Percentiles rank a stretch among this genome's conserved stretches.
These are phyloP conservation scores for Plebejus anna DNA, from an alignment of 2,888 invertebrate genomes.

Conservation along the genomic window DNA sequence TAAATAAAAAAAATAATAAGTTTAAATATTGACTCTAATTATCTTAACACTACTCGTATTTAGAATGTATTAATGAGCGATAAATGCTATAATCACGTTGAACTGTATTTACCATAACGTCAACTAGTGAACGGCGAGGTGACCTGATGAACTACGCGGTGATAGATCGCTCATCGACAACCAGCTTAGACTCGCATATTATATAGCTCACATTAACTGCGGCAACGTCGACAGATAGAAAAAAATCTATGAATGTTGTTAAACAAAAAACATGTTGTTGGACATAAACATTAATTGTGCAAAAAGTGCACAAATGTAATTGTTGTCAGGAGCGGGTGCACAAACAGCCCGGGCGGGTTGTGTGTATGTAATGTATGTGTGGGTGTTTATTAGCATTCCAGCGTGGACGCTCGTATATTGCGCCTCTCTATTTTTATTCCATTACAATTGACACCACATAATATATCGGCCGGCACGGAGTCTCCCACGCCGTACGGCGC, in stretches of 20 bases:
- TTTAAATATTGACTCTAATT: neutral
- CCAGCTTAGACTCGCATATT: neutral
- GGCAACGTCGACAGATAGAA: neutral
- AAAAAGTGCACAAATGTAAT: neutral
- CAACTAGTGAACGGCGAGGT: neutral
- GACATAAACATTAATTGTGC: neutral
- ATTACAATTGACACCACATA: neutral
- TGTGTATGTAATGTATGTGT: neutral
- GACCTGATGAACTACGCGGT: neutral
- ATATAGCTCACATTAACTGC: neutral
- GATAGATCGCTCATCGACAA: neutral
- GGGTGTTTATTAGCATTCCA: conserved; percentile 4
- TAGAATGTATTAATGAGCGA: neutral
- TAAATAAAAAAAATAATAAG: neutral
- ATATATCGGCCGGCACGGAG: neutral
- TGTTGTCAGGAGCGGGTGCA: neutral
- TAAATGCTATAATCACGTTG: neutral
- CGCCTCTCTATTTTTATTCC: neutral
- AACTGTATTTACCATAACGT: neutral
- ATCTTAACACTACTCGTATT: neutral
- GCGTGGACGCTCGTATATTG: neutral
- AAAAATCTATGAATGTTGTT: neutral
- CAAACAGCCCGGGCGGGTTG: neutral
- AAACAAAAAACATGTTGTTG: neutral
- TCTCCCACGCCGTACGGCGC: neutral